Conservation (phyloP, 2,797 vertebrate species). For the Pseudochaenichthys georgianus region DNA sequence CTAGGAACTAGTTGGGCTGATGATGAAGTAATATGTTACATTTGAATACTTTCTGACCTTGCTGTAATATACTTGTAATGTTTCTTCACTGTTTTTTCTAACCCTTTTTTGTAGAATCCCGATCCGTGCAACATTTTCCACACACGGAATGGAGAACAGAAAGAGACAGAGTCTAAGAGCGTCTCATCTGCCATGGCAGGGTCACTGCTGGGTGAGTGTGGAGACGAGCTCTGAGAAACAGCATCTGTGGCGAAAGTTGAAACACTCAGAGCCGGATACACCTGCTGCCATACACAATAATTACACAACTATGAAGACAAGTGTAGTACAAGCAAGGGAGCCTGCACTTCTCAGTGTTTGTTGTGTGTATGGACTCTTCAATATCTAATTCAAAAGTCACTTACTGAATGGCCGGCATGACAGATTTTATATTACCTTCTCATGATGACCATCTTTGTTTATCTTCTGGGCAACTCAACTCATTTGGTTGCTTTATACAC, state of each 20-base stretch:
- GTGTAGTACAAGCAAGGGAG: not conserved
- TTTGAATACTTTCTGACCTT: not conserved
- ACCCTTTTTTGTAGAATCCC: constrained; percentile 38
- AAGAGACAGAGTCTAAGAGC: not conserved
- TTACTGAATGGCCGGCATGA: not conserved
- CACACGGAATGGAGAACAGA: constrained; percentile 16
- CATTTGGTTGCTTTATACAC: not conserved
- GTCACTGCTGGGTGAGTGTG: constrained; percentile 66
- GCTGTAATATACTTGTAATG: not conserved
- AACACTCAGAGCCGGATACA: not conserved
- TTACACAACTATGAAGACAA: not conserved
- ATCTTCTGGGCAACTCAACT: not conserved
- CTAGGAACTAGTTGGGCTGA: not conserved
- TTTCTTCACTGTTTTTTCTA: not conserved
- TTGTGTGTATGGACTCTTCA: not conserved
- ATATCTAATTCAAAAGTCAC: not conserved
- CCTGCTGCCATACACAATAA: not conserved
- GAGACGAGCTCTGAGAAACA: not conserved
- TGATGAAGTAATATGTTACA: not conserved
- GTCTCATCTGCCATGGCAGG: constrained; percentile 16
- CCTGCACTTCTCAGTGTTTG: not conserved
- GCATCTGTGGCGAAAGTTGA: not conserved
- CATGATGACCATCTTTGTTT: not conserved
- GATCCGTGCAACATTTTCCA: not conserved
- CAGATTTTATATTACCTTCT: not conserved